These are phyloP conservation scores for Archilochus colubris DNA, from an alignment of 2,113 vertebrate species.

Conservation along the genomic window DNA sequence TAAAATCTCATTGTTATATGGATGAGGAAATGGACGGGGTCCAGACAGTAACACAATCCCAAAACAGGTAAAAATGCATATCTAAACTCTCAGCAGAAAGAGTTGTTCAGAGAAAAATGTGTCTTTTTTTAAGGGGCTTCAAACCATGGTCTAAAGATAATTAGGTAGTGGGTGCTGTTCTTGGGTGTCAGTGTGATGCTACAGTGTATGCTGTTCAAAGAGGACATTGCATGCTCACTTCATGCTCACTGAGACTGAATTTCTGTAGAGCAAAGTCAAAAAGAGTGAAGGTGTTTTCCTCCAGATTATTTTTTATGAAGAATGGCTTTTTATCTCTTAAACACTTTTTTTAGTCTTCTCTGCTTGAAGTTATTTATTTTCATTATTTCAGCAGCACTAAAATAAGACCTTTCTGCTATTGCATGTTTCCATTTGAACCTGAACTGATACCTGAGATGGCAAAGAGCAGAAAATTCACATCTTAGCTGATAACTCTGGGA, in stretches of 20 bases:
- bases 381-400: slow-evolving; percentile 4
- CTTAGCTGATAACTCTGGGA: not conserved
- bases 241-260: not conserved
- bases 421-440: slow-evolving; percentile 50
- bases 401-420: not conserved
- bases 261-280: not conserved
- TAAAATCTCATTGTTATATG: slow-evolving; percentile 40
- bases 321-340: slow-evolving; percentile 28
- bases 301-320: slow-evolving; percentile 26
- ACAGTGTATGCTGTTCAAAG: not conserved
- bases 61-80: not conserved
- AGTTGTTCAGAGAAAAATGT: not conserved
- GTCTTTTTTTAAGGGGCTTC: not conserved
- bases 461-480: not conserved
- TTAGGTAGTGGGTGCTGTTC: not conserved
- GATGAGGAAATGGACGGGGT: not conserved
- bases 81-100: not conserved
- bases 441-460: not conserved
- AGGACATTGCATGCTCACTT: not conserved
- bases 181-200: not conserved
- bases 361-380: slow-evolving; percentile 55
- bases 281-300: not conserved
- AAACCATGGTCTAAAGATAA: not conserved
- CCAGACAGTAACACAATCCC: slow-evolving; percentile 9
- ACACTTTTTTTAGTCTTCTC: slow-evolving; percentile 46